Evolutionary conservation across 2,888 invertebrate species (phyloP).

Genomic region (Heliconius erato): DNA sequence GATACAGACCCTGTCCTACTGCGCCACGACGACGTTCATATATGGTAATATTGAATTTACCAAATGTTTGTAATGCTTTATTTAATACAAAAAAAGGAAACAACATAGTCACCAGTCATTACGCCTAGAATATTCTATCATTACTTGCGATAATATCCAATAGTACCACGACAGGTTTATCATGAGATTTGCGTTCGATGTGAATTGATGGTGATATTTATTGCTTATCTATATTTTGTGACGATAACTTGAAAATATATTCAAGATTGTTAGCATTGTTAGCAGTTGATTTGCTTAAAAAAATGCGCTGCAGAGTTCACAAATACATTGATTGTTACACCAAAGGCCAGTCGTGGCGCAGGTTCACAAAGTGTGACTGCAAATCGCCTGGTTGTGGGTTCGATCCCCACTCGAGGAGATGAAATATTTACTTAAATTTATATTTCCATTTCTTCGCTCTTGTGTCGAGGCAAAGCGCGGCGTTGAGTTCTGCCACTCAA

Average conservation of each 20-base stretch:
- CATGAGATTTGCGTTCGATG: conserved; percentile 22
- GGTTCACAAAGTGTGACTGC: no score
- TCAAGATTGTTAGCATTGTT: background rate
- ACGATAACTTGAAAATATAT: background rate
- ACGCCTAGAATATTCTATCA: conserved; percentile 15
- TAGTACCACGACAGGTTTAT: conserved; percentile 13
- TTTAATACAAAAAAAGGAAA: background rate
- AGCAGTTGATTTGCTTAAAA: background rate
- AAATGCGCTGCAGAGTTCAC: background rate
- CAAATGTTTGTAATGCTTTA: background rate
- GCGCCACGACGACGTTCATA: background rate
- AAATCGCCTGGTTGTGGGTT: no score
- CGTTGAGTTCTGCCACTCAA: no score
- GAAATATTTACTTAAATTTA: no score
- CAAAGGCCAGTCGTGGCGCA: background rate
- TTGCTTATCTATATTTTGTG: background rate
- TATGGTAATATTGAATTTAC: background rate
- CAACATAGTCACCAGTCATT: background rate
- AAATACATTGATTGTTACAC: background rate
- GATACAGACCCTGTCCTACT: no score
- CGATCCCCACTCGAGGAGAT: no score
- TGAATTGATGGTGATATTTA: conserved; percentile 14
- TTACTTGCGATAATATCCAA: conserved; percentile 3
- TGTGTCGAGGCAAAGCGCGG: no score
- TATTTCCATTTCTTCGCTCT: no score